Evolutionary conservation across 2,797 vertebrate species (phyloP).

Genomic region (Sibirionetta formosa): DNA sequence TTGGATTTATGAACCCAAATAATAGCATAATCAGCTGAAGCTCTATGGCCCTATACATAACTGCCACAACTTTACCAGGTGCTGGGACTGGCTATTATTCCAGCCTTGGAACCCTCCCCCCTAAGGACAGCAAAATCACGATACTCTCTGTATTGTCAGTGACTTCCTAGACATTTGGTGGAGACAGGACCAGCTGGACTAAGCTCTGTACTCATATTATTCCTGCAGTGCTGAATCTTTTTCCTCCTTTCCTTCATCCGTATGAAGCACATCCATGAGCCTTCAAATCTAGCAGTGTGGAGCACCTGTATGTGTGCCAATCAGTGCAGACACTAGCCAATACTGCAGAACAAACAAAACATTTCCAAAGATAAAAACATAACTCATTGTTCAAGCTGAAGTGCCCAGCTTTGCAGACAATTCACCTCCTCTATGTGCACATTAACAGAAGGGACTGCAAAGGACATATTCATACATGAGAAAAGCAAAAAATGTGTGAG

Average conservation of each 20-base stretch:
- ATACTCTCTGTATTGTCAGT: neutral
- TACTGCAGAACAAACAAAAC: constrained; percentile 30
- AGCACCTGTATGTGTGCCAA: constrained; percentile 23
- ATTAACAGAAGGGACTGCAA: neutral
- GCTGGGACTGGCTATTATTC: neutral
- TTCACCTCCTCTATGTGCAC: neutral
- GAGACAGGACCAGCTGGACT: neutral
- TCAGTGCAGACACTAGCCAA: constrained; percentile 29
- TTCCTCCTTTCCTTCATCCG: constrained; percentile 25
- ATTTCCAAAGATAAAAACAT: constrained; percentile 47
- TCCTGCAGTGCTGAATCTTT: constrained; percentile 21
- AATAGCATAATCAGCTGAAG: neutral
- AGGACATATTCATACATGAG: neutral
- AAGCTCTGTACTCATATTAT: neutral
- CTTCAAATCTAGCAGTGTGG: neutral
- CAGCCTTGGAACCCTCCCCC: neutral
- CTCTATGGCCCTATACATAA: neutral
- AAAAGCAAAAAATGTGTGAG: neutral
- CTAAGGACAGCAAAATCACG: neutral
- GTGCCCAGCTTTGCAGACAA: neutral
- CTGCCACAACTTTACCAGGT: neutral
- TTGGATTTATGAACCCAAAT: neutral
- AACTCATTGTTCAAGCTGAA: neutral
- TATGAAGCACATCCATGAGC: constrained; percentile 39
- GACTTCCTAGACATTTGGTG: neutral